phyloP scores from a whole-genome alignment of 2,113 vertebrate species.

The Siniperca knerii region DNA sequence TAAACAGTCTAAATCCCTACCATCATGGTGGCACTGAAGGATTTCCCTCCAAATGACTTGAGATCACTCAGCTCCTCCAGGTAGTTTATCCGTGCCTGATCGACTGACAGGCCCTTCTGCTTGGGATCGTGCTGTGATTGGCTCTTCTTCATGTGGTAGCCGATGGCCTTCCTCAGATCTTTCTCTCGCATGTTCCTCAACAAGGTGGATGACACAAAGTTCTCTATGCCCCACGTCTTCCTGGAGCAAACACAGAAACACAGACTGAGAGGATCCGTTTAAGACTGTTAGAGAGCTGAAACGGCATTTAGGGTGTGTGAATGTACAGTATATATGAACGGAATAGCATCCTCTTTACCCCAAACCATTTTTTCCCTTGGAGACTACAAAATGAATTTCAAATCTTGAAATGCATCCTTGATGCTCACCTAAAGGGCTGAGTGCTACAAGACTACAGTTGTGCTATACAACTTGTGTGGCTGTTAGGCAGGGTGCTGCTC shows the following conservation, averaged over 20 bases:
- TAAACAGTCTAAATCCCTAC: slow-evolving; percentile 65
- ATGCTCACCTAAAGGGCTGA: neutral
- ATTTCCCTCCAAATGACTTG: slow-evolving; percentile 93
- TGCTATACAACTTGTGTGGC: neutral
- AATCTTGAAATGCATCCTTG: neutral
- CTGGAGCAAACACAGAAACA: slow-evolving; percentile 77
- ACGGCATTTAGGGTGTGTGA: neutral
- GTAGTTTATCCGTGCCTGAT: slow-evolving; percentile 91
- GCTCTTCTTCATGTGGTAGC: slow-evolving; percentile 95
- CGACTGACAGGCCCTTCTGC: slow-evolving; percentile 89
- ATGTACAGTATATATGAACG: neutral
- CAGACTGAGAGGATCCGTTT: neutral
- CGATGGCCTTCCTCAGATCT: slow-evolving; percentile 95
- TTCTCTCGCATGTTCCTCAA: slow-evolving; percentile 97
- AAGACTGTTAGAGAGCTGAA: slow-evolving; percentile 4
- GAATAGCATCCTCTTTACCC: neutral
- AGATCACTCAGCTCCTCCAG: slow-evolving; percentile 94
- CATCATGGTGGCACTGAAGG: slow-evolving; percentile 96
- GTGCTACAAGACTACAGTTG: neutral
- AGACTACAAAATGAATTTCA: neutral
- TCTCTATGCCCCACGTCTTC: slow-evolving; percentile 98
- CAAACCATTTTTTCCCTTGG: neutral
- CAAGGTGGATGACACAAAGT: slow-evolving; percentile 95
- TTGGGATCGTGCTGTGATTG: slow-evolving; percentile 90
- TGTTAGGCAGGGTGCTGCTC: neutral